These are phyloP conservation scores for Colostygia pectinataria DNA, from an alignment of 2,888 invertebrate genomes.

Conservation along the genomic window DNA sequence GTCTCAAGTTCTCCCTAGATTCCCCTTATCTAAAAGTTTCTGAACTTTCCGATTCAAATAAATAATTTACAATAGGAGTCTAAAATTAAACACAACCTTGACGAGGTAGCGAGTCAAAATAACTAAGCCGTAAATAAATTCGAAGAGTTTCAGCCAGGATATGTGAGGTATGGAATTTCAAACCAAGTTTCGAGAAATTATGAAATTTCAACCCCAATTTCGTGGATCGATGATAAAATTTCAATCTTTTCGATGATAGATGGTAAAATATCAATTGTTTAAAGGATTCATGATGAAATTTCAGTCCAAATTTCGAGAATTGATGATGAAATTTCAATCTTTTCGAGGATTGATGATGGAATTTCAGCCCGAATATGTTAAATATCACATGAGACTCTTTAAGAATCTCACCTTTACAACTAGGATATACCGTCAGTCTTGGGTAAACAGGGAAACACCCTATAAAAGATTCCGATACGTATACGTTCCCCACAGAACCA, in stretches of 20 bases:
- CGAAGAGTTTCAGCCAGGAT: conserved; percentile 34
- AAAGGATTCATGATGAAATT: conserved; percentile 5
- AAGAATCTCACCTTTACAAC: conserved; percentile 34
- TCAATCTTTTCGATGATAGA: conserved; percentile 3
- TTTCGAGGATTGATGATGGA: conserved; percentile 10
- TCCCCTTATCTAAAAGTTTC: no score
- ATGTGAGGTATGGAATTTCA: conserved; percentile 11
- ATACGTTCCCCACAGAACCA: conserved; percentile 19
- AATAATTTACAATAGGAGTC: conserved; percentile 17
- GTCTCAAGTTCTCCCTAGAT: no score
- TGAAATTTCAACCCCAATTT: conserved; percentile 4
- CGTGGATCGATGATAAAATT: conserved; percentile 1
- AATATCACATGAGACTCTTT: conserved; percentile 32
- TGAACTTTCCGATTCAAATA: conserved; percentile 5
- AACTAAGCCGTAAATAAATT: conserved; percentile 32
- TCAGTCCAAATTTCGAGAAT: conserved; percentile 4
- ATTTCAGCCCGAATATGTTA: conserved; percentile 16
- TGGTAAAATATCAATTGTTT: conserved; percentile 2
- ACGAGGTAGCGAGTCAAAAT: conserved; percentile 24
- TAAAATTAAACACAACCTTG: conserved; percentile 28
- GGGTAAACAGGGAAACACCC: conserved; percentile 24
- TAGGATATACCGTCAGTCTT: conserved; percentile 69
- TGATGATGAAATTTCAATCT: conserved; percentile 4
- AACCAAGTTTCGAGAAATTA: neutral
- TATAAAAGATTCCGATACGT: conserved; percentile 22